These are phyloP conservation scores for Hyposoter didymator DNA, from an alignment of 2,888 invertebrate genomes.

Conservation along the genomic window DNA sequence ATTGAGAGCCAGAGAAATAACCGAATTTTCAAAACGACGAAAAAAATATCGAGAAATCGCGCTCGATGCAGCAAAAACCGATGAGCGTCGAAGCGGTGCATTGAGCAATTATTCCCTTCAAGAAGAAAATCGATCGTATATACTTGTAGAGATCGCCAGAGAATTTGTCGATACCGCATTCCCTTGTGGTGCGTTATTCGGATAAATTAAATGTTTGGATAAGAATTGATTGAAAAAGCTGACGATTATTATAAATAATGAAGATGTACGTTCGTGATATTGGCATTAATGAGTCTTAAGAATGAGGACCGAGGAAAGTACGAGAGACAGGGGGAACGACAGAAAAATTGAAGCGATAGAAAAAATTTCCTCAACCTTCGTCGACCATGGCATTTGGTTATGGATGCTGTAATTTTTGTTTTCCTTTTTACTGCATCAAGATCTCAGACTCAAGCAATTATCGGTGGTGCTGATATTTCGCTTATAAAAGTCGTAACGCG, in stretches of 20 bases:
- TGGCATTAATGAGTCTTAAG: background rate
- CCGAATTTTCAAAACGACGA: background rate
- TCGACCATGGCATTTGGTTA: background rate
- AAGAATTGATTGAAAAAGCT: background rate
- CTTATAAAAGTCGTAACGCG: conserved; percentile 58
- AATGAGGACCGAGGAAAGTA: background rate
- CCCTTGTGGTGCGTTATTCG: background rate
- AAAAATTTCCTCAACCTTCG: conserved; percentile 14
- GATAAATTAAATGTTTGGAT: background rate
- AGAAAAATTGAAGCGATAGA: background rate
- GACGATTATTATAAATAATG: background rate
- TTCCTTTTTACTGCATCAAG: conserved; percentile 6
- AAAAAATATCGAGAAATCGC: background rate
- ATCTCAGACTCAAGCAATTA: conserved; percentile 38
- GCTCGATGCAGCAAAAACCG: background rate
- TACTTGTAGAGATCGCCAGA: background rate
- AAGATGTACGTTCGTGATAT: background rate
- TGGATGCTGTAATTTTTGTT: background rate
- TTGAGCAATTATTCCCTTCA: background rate
- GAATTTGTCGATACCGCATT: background rate
- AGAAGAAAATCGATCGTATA: background rate
- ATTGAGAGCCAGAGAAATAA: background rate
- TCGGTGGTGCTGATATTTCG: conserved; percentile 49
- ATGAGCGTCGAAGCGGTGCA: background rate
- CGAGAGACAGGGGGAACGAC: background rate